A percentile compares a stretch with the other conserved stretches of the same genome.
These are phyloP conservation scores for Yponomeuta plumbellus DNA, from an alignment of 2,888 invertebrate genomes.

Conservation along the genomic window DNA sequence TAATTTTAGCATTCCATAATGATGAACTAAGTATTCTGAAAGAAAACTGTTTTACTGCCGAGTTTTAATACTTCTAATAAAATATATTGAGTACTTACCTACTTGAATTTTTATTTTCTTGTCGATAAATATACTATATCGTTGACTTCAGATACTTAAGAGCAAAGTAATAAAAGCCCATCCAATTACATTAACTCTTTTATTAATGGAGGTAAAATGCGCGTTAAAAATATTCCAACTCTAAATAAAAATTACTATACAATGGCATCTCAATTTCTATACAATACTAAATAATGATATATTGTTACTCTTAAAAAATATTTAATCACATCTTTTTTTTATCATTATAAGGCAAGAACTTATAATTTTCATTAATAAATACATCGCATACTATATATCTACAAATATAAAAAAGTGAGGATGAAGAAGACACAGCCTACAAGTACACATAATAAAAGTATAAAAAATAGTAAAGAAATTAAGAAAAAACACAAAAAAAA, in stretches of 20 bases:
- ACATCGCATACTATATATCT: neutral
- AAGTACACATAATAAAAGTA: neutral
- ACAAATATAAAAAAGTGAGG: neutral
- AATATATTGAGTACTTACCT: too few species aligned
- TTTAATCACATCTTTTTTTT: slow-evolving; percentile 18
- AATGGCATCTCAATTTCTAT: slow-evolving; percentile 64
- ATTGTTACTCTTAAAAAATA: slow-evolving; percentile 51
- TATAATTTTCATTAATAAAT: slow-evolving; percentile 26
- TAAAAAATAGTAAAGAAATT: neutral
- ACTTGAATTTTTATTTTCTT: too few species aligned
- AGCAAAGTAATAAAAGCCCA: neutral
- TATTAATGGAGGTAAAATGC: slow-evolving; percentile 66
- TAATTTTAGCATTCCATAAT: neutral
- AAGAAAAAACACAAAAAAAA: neutral
- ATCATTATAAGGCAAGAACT: slow-evolving; percentile 50
- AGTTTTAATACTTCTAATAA: neutral
- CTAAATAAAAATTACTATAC: slow-evolving; percentile 38
- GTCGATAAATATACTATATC: too few species aligned
- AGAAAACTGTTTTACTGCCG: neutral
- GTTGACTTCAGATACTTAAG: too few species aligned
- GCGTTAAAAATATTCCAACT: slow-evolving; percentile 59
- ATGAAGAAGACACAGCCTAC: neutral
- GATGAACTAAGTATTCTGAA: neutral
- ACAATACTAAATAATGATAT: slow-evolving; percentile 44
- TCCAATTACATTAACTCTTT: slow-evolving; percentile 31